These are phyloP conservation scores for Cataglyphis livida DNA, from an alignment of 2,888 invertebrate genomes.

Conservation along the genomic window DNA sequence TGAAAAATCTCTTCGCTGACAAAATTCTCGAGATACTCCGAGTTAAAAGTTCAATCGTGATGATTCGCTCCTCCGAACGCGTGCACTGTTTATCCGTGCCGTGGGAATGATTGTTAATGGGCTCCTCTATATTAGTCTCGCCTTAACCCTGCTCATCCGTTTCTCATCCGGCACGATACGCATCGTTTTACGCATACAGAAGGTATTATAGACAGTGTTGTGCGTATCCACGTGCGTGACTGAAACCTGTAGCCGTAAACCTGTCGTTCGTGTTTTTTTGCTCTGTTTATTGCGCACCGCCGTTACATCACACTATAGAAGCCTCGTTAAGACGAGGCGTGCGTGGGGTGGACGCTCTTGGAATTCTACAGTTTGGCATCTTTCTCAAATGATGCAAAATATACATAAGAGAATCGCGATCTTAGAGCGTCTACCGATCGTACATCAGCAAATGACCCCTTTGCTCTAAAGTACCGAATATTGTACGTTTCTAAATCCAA, in stretches of 20 bases:
- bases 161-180: conserved; percentile 67
- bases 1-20: neutral
- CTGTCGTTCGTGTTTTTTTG: conserved; percentile 77
- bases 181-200: conserved; percentile 67
- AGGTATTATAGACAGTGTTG: conserved; percentile 77
- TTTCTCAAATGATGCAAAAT: conserved; percentile 35
- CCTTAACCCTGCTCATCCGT: conserved; percentile 60
- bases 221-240: conserved; percentile 78
- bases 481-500: conserved; percentile 62
- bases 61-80: conserved; percentile 12
- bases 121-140: conserved; percentile 46
- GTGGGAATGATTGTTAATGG: conserved; percentile 28
- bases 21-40: conserved; percentile 13
- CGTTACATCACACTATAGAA: conserved; percentile 73
- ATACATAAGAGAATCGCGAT: conserved; percentile 50
- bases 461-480: conserved; percentile 64
- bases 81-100: conserved; percentile 27
- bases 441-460: conserved; percentile 61
- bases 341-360: conserved; percentile 77
- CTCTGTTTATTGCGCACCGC: conserved; percentile 75
- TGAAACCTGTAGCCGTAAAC: conserved; percentile 79
- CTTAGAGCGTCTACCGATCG: conserved; percentile 74
- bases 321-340: conserved; percentile 71
- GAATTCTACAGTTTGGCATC: conserved; percentile 54
- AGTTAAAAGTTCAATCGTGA: conserved; percentile 10